Percentiles rank a stretch among this genome's conserved stretches.
phyloP scores from a whole-genome alignment of 2,888 invertebrate genomes.

The Ethmia dodecea region DNA sequence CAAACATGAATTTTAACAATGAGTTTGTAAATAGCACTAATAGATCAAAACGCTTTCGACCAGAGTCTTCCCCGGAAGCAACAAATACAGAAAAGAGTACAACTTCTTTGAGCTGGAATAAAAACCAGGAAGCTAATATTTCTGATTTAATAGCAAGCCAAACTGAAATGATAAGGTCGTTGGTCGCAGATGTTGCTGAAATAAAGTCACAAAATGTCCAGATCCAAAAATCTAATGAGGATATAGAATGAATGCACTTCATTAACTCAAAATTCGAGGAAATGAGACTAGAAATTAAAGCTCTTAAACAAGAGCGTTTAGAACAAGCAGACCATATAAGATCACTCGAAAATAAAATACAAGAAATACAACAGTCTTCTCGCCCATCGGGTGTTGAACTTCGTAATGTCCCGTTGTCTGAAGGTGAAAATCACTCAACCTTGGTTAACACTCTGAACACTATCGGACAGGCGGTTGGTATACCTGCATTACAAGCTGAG shows the following conservation, averaged over 20 bases:
- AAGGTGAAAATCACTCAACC: not conserved
- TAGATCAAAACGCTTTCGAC: too few species aligned
- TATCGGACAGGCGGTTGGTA: not conserved
- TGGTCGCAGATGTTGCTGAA: not conserved
- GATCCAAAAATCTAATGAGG: not conserved
- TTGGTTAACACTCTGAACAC: not conserved
- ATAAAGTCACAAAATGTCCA: not conserved
- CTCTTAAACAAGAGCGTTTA: not conserved
- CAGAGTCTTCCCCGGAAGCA: too few species aligned
- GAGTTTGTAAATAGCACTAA: too few species aligned
- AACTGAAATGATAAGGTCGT: not conserved
- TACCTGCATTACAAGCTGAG: not conserved
- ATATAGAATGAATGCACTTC: not conserved
- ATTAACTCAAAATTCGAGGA: not conserved
- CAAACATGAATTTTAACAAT: too few species aligned
- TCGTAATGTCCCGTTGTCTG: not conserved
- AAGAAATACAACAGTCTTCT: not conserved
- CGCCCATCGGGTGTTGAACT: not conserved
- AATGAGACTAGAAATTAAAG: not conserved
- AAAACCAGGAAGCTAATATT: too few species aligned
- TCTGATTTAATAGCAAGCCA: too few species aligned
- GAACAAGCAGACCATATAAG: not conserved
- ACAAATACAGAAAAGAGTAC: too few species aligned
- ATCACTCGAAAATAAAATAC: not conserved
- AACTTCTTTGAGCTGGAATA: too few species aligned